Evolutionary conservation across 1,140 invertebrate species (phyloP).

Genomic region (Drosophila varians): DNA sequence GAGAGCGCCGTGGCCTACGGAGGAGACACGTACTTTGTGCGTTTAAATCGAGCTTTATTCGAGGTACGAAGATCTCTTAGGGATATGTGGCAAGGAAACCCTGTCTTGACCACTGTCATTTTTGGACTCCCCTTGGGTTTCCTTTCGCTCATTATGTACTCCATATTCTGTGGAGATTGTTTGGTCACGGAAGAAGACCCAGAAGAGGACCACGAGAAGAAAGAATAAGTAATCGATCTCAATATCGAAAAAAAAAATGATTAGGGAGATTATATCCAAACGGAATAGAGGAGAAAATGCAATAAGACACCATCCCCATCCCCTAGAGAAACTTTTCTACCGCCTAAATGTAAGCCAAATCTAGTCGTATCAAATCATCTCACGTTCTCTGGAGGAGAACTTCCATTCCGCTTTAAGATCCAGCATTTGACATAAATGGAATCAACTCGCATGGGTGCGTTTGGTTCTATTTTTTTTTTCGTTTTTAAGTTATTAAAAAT

Average conservation of each 20-base stretch:
- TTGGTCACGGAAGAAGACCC: constrained; percentile 96
- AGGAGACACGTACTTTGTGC: constrained; percentile 89
- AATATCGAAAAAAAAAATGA: background rate
- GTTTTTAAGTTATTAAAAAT: constrained; percentile 73
- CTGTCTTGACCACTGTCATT: constrained; percentile 93
- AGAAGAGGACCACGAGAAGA: constrained; percentile 85
- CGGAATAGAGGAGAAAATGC: background rate
- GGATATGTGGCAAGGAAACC: constrained; percentile 96
- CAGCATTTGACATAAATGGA: constrained; percentile 32
- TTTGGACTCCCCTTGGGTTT: constrained; percentile 96
- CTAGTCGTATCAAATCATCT: constrained; percentile 35
- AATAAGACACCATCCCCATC: background rate
- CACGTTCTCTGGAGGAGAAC: constrained; percentile 15
- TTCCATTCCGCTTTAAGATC: constrained; percentile 14
- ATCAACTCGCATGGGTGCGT: constrained; percentile 12
- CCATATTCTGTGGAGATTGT: constrained; percentile 96
- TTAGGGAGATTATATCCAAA: constrained; percentile 17
- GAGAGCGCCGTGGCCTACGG: constrained; percentile 91
- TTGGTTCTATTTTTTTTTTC: constrained; percentile 13
- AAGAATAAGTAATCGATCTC: constrained; percentile 75
- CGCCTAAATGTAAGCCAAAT: constrained; percentile 41
- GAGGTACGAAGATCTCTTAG: constrained; percentile 89
- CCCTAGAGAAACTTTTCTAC: constrained; percentile 49
- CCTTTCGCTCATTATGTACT: constrained; percentile 96
- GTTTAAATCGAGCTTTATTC: constrained; percentile 90